These are phyloP conservation scores for Notothenia coriiceps DNA, from an alignment of 2,113 vertebrate genomes.

Conservation along the genomic window DNA sequence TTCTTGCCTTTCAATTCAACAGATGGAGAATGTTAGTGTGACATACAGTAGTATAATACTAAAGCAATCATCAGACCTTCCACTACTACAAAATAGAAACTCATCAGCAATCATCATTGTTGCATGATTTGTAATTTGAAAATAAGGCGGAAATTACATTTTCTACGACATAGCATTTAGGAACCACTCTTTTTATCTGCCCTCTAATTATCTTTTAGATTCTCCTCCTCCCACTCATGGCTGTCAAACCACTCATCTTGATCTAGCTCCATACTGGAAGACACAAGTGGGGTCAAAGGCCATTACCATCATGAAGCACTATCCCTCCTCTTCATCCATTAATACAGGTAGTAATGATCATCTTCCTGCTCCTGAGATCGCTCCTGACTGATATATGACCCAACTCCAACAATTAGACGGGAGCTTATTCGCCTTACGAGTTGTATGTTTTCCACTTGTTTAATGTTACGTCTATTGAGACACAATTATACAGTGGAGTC, in stretches of 20 bases:
- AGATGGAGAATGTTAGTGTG: background rate
- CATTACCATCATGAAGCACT: constrained; percentile 62
- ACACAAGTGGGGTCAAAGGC: constrained; percentile 71
- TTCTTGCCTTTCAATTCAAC: background rate
- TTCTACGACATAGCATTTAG: background rate
- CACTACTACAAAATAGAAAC: background rate
- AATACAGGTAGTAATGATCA: constrained; percentile 69
- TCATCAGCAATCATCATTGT: background rate
- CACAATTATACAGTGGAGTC: constrained; percentile 43
- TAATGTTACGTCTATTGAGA: constrained; percentile 57
- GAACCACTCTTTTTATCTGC: constrained; percentile 42
- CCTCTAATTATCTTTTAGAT: constrained; percentile 69
- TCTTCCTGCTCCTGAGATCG: constrained; percentile 54
- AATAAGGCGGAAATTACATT: constrained; percentile 14
- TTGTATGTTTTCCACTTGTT: constrained; percentile 49
- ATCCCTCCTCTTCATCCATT: constrained; percentile 77
- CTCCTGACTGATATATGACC: constrained; percentile 57
- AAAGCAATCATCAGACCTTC: background rate
- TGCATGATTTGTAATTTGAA: background rate
- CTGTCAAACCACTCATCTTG: constrained; percentile 73
- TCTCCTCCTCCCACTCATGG: constrained; percentile 72
- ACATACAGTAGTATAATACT: background rate
- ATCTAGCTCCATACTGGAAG: constrained; percentile 66
- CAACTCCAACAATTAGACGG: constrained; percentile 42
- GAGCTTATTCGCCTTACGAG: constrained; percentile 35